These are phyloP conservation scores for Enteromius paludinosus DNA, from an alignment of 2,797 vertebrate species.

Conservation along the genomic window DNA sequence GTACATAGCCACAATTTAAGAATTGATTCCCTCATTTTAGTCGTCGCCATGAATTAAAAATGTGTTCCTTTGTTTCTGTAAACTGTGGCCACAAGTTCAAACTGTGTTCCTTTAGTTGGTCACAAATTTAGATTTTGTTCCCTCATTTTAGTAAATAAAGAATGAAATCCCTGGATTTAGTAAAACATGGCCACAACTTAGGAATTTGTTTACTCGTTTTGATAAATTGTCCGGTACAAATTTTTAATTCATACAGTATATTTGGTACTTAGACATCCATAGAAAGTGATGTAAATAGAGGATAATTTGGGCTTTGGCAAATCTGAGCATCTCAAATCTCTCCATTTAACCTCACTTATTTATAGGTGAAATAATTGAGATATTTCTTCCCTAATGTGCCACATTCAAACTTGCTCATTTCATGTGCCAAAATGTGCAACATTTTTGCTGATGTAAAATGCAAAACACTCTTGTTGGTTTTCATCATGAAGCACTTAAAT, in stretches of 20 bases:
- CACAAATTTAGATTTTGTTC: no score
- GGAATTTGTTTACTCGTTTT: no score
- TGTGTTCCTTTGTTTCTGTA: background rate
- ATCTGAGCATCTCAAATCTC: background rate
- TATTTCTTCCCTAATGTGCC: background rate
- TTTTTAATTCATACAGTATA: no score
- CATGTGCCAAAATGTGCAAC: constrained; percentile 17
- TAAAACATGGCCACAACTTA: no score
- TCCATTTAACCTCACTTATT: background rate
- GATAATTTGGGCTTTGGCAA: background rate
- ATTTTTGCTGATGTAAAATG: constrained; percentile 17
- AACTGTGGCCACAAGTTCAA: background rate
- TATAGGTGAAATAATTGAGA: constrained; percentile 16
- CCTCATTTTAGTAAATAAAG: no score
- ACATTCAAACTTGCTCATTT: constrained; percentile 1
- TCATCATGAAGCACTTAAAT: constrained; percentile 17
- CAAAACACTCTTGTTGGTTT: constrained; percentile 19
- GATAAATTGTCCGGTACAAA: no score
- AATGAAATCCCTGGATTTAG: no score
- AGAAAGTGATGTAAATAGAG: background rate
- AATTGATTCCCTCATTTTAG: background rate
- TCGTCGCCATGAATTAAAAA: background rate
- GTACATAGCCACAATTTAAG: background rate
- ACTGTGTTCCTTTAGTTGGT: no score
- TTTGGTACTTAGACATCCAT: background rate